A percentile compares a stretch with the other conserved stretches of the same genome.
These are phyloP conservation scores for Tragelaphus imberbis DNA, from an alignment of 2,113 vertebrate genomes.

Conservation along the genomic window DNA sequence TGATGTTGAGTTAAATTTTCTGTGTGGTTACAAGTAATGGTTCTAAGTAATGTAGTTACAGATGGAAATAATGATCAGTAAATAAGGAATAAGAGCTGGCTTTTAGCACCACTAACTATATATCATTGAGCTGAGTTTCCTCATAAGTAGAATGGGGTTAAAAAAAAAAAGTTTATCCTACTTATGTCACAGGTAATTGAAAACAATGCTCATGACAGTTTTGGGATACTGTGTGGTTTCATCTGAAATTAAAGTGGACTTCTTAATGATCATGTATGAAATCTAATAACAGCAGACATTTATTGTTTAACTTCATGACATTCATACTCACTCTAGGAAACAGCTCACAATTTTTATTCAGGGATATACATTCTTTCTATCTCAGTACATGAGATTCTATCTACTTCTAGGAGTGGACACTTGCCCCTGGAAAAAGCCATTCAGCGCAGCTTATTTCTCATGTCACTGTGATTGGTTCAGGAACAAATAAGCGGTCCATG, in stretches of 20 bases:
- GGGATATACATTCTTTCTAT: background rate
- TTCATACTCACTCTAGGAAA: background rate
- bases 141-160: background rate
- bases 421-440: background rate
- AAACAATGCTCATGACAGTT: background rate
- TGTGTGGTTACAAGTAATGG: background rate
- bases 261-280: background rate
- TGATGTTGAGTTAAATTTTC: constrained; percentile 15
- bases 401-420: background rate
- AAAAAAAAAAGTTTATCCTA: background rate
- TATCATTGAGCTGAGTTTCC: background rate
- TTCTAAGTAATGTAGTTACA: background rate
- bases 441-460: background rate
- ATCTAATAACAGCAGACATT: background rate
- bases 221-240: background rate
- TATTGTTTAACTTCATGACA: background rate
- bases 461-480: background rate
- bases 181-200: background rate
- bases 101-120: background rate
- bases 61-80: background rate
- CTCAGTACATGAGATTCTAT: background rate
- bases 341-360: background rate
- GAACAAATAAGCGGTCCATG: background rate
- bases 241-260: background rate
- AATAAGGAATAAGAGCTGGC: background rate